Evolutionary conservation across 2,888 invertebrate species (phyloP).

Genomic region (Chrysomela aeneicollis): DNA sequence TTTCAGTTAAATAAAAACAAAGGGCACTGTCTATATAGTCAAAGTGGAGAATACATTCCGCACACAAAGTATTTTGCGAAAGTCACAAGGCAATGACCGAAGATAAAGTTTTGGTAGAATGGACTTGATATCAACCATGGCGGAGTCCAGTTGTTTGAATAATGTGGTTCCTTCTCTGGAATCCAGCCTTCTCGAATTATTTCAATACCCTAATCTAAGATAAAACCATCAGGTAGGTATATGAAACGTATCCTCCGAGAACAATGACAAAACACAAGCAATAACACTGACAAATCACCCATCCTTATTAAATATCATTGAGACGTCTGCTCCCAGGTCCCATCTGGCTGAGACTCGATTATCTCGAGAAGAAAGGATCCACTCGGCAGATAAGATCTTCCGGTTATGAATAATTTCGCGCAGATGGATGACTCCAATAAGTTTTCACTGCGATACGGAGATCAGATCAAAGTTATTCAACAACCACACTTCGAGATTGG

Average conservation of each 20-base stretch:
- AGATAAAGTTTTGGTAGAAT: no score
- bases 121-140: no score
- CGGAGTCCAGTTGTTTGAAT: no score
- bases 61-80: no score
- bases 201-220: no score
- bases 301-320: slow-evolving; percentile 41
- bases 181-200: no score
- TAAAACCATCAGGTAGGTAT: no score
- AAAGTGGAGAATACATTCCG: no score
- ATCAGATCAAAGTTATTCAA: slow-evolving; percentile 52
- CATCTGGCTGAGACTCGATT: slow-evolving; percentile 28
- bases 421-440: slow-evolving; percentile 57
- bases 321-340: slow-evolving; percentile 32
- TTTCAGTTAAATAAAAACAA: no score
- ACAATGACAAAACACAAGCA: slow-evolving; percentile 1
- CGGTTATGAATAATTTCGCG: slow-evolving; percentile 58
- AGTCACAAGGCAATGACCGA: no score
- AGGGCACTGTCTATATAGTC: no score
- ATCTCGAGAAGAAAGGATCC: slow-evolving; percentile 34
- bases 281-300: slow-evolving; percentile 43
- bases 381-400: slow-evolving; percentile 21
- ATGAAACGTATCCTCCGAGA: neutral
- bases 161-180: no score
- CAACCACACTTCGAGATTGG: slow-evolving; percentile 48
- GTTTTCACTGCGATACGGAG: slow-evolving; percentile 49